phyloP scores from a whole-genome alignment of 2,113 vertebrate species.

The Muntiacus muntjak region DNA sequence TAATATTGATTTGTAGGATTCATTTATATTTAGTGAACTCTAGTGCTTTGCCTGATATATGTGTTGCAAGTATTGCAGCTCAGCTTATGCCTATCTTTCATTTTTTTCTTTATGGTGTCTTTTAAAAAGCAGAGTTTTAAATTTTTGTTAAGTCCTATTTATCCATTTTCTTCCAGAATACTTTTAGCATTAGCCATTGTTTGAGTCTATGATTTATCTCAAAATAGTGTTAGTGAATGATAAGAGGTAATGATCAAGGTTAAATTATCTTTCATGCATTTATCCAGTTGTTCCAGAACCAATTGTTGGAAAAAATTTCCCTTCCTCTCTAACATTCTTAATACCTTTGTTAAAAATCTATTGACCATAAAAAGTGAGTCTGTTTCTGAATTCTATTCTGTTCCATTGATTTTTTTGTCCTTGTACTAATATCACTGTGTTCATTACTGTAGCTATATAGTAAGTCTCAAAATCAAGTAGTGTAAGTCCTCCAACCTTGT shows the following conservation, averaged over 20 bases:
- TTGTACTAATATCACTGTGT: background rate
- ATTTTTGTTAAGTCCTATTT: background rate
- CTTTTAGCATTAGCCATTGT: background rate
- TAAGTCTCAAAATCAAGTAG: background rate
- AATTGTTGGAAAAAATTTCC: background rate
- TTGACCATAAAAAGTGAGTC: background rate
- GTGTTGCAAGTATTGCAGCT: background rate
- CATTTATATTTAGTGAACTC: background rate
- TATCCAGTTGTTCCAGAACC: background rate
- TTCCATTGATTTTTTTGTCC: background rate
- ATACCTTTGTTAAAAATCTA: background rate
- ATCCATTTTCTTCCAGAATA: background rate
- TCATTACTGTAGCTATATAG: background rate
- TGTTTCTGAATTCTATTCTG: background rate
- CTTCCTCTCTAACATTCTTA: background rate
- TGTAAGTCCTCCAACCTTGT: background rate
- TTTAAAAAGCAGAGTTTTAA: background rate
- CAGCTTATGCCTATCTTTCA: background rate
- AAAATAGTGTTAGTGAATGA: background rate
- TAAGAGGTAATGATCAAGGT: background rate
- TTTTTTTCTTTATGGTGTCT: background rate
- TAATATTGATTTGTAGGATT: background rate
- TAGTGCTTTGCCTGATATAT: background rate
- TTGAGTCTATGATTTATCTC: background rate
- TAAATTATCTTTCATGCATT: background rate